phyloP scores from a whole-genome alignment of 2,797 vertebrate genomes.

The Petrocephalus schoutedeni region DNA sequence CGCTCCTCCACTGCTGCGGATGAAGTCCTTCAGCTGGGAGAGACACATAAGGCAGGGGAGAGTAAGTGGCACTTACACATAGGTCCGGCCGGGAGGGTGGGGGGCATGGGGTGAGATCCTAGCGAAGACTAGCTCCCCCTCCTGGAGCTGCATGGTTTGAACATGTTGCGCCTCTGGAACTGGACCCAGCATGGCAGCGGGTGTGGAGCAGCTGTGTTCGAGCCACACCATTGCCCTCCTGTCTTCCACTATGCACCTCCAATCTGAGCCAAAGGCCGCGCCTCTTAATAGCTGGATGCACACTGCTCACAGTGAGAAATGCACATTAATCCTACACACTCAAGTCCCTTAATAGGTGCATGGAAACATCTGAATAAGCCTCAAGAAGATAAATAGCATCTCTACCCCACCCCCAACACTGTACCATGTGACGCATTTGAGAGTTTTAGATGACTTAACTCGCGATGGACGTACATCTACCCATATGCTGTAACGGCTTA shows the following conservation, averaged over 20 bases:
- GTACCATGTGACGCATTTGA: background rate
- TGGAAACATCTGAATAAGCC: background rate
- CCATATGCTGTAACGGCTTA: background rate
- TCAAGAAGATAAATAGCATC: background rate
- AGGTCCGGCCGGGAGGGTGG: background rate
- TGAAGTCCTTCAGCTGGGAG: constrained; percentile 83
- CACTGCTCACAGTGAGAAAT: background rate
- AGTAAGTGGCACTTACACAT: background rate
- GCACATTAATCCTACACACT: background rate
- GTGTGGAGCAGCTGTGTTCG: background rate
- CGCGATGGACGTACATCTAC: background rate
- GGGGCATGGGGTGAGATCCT: background rate
- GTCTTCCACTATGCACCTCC: background rate
- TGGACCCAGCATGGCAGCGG: background rate
- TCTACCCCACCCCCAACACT: background rate
- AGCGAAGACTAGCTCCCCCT: background rate
- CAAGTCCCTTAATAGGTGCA: background rate
- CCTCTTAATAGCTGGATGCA: background rate
- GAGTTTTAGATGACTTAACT: background rate
- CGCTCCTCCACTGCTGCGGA: constrained; percentile 75
- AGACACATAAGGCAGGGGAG: background rate
- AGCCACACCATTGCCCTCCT: background rate
- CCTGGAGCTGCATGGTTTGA: background rate
- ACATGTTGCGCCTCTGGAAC: background rate
- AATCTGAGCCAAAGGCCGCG: background rate